phyloP scores from a whole-genome alignment of 2,888 invertebrate genomes.

The Cacoxenus indagator region DNA sequence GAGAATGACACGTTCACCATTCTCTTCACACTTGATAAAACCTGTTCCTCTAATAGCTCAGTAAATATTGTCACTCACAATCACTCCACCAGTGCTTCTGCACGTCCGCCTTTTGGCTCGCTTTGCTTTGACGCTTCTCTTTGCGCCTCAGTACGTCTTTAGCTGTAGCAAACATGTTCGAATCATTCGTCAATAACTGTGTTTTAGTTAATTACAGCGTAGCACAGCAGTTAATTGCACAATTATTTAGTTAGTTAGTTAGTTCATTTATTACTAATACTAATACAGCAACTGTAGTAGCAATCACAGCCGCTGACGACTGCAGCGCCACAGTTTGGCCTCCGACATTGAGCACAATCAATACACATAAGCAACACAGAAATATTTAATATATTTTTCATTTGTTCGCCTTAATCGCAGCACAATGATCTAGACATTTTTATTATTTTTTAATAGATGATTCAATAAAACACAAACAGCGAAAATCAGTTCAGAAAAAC shows the following conservation, averaged over 20 bases:
- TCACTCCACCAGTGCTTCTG: constrained; percentile 60
- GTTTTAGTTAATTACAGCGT: constrained; percentile 18
- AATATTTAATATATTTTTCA: constrained; percentile 15
- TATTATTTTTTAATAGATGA: constrained; percentile 16
- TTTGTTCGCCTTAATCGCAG: constrained; percentile 12
- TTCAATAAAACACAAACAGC: not conserved
- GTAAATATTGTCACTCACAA: constrained; percentile 58
- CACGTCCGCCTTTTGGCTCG: constrained; percentile 42
- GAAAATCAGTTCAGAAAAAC: constrained; percentile 41
- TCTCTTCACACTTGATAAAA: not conserved
- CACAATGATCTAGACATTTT: constrained; percentile 1
- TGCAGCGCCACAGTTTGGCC: not conserved
- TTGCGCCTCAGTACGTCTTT: constrained; percentile 45
- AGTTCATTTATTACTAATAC: too few species aligned
- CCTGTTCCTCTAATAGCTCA: too few species aligned
- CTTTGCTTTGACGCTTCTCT: constrained; percentile 35
- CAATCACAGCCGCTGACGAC: not conserved
- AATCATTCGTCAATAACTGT: not conserved
- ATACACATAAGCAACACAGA: not conserved
- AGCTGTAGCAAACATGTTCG: constrained; percentile 55
- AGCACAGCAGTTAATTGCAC: constrained; percentile 36
- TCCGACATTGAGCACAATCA: constrained; percentile 3
- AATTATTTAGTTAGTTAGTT: constrained; percentile 32
- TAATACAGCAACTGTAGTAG: not conserved
- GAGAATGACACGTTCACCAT: too few species aligned